Evolutionary conservation across 1,140 invertebrate species (phyloP).

Genomic region (Aphis craccivora): DNA sequence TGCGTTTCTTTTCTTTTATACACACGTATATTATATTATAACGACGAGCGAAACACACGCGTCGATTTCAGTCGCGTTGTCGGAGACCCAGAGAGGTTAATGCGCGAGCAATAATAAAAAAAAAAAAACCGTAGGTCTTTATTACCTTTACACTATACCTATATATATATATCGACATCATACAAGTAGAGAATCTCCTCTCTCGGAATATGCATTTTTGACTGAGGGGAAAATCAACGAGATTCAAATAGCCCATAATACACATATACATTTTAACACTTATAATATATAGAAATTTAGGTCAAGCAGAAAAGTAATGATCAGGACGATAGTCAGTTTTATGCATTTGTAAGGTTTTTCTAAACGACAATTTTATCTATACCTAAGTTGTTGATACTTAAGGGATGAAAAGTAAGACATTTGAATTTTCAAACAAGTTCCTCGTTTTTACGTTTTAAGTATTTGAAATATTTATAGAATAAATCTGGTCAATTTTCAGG

Average conservation of each 20-base stretch:
- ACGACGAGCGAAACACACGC: neutral
- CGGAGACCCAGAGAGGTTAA: neutral
- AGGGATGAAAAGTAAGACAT: neutral
- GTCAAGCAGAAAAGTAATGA: neutral
- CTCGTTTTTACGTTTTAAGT: too few relatives aligned
- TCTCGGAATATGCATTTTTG: neutral
- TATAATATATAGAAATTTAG: neutral
- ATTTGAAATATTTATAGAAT: too few relatives aligned
- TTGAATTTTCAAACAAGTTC: too few relatives aligned
- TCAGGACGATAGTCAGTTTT: neutral
- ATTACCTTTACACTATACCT: neutral
- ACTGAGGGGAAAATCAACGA: neutral
- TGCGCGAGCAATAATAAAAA: neutral
- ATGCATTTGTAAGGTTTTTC: neutral
- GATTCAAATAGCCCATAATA: neutral
- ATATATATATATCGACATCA: neutral
- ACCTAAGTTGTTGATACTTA: neutral
- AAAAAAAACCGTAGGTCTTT: neutral
- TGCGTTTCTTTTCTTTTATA: neutral
- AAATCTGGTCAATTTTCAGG: neutral
- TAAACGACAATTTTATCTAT: neutral
- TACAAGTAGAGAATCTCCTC: neutral
- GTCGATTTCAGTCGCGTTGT: neutral
- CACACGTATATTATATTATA: neutral
- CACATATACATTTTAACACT: neutral